Conservation (phyloP, 2,888 invertebrate genomes). For the Perizoma affinitatum region DNA sequence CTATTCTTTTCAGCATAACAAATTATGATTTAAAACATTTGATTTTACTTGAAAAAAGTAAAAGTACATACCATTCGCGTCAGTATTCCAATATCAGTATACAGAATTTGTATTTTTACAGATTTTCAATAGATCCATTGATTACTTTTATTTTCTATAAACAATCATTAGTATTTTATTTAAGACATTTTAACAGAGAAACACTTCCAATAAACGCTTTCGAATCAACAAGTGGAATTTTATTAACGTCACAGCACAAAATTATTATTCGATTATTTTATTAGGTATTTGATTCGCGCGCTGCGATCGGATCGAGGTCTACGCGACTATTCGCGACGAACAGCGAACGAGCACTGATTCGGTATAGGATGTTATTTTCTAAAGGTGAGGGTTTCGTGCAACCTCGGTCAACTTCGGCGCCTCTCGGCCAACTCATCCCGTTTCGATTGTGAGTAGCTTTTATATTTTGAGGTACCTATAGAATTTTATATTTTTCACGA, state of each 20-base stretch:
- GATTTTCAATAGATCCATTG: slow-evolving; percentile 11
- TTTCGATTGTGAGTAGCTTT: slow-evolving; percentile 69
- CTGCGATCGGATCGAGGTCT: slow-evolving; percentile 36
- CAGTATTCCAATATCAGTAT: slow-evolving; percentile 14
- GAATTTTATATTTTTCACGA: slow-evolving; percentile 69
- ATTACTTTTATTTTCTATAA: slow-evolving; percentile 1
- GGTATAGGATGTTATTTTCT: slow-evolving; percentile 76
- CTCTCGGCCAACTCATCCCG: slow-evolving; percentile 70
- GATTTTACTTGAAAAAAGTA: not conserved
- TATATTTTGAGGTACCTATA: slow-evolving; percentile 18
- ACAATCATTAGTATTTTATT: slow-evolving; percentile 1
- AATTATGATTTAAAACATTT: too few species aligned
- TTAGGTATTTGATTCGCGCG: slow-evolving; percentile 55
- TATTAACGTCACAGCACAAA: slow-evolving; percentile 60
- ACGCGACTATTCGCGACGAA: slow-evolving; percentile 59
- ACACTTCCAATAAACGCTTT: slow-evolving; percentile 37
- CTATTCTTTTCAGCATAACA: too few species aligned
- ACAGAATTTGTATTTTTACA: not conserved
- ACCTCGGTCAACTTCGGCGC: slow-evolving; percentile 66
- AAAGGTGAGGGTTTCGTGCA: slow-evolving; percentile 79
- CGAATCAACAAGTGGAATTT: slow-evolving; percentile 57
- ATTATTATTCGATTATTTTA: slow-evolving; percentile 60
- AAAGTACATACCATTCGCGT: slow-evolving; percentile 32
- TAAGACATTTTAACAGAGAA: slow-evolving; percentile 25
- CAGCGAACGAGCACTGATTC: slow-evolving; percentile 75